A percentile compares a stretch with the other conserved stretches of the same genome.
These are phyloP conservation scores for Peromyscus melanophrys DNA, from an alignment of 2,797 vertebrate species.

Conservation along the genomic window DNA sequence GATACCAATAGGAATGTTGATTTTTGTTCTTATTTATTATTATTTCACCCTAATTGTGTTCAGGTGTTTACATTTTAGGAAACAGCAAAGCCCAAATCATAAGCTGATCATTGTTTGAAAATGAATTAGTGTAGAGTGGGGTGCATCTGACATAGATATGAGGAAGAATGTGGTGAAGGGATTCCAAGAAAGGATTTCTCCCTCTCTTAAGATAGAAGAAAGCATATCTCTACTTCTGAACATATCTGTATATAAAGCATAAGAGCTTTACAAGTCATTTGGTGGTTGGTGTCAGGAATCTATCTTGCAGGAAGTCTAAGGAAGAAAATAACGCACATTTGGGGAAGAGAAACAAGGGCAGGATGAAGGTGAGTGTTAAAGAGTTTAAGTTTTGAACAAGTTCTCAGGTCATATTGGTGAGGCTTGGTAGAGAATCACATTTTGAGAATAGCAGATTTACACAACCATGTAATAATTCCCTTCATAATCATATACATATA, in stretches of 20 bases:
- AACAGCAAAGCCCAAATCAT: not conserved
- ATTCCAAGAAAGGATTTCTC: not conserved
- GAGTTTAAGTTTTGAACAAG: constrained; percentile 7
- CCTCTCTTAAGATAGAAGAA: not conserved
- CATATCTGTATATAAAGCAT: not conserved
- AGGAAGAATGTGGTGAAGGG: not conserved
- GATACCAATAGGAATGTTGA: not conserved
- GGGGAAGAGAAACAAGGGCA: not conserved
- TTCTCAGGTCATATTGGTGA: not conserved
- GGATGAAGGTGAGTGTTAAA: not conserved
- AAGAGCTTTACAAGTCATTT: not conserved
- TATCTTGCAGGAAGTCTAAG: not conserved
- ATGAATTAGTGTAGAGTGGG: not conserved
- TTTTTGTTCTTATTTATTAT: not conserved
- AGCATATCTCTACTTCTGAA: not conserved
- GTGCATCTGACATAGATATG: rapidly evolving
- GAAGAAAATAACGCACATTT: not conserved
- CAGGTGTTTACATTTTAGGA: not conserved
- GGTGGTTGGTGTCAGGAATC: not conserved
- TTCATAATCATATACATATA: not conserved
- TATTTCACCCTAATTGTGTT: not conserved
- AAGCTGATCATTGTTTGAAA: not conserved
- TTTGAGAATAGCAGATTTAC: not conserved
- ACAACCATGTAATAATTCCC: not conserved
- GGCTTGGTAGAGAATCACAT: not conserved